These are phyloP conservation scores for Amazona vittata DNA, from an alignment of 2,113 vertebrate genomes.

Conservation along the genomic window DNA sequence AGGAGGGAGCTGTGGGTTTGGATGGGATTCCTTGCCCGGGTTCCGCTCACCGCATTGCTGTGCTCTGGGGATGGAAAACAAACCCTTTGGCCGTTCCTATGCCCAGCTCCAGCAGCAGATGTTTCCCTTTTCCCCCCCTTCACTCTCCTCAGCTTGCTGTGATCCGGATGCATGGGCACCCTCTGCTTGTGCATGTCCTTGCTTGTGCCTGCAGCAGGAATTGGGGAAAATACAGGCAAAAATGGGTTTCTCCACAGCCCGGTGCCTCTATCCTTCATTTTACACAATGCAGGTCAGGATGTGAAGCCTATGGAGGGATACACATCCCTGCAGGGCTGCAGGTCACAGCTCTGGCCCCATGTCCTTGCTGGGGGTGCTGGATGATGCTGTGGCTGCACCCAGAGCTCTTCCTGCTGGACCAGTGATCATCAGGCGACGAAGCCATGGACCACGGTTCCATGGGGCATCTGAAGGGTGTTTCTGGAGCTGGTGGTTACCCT, in stretches of 20 bases:
- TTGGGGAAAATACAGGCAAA: background rate
- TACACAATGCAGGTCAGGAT: rapidly evolving
- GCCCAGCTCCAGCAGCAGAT: rapidly evolving
- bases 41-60: background rate
- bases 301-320: rapidly evolving
- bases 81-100: background rate
- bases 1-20: background rate
- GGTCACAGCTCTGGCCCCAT: background rate
- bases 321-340: rapidly evolving
- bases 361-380: background rate
- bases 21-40: background rate
- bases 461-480: rapidly evolving
- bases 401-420: rapidly evolving
- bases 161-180: background rate
- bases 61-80: background rate
- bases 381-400: rapidly evolving
- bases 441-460: rapidly evolving
- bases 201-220: background rate
- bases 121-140: background rate
- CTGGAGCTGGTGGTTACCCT: background rate
- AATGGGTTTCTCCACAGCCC: background rate
- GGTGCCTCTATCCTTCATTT: rapidly evolving
- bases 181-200: background rate
- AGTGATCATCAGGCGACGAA: rapidly evolving
- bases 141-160: background rate